A percentile compares a stretch with the other conserved stretches of the same genome.
These are phyloP conservation scores for Metacarcinus magister DNA, from an alignment of 2,888 invertebrate genomes.

Conservation along the genomic window DNA sequence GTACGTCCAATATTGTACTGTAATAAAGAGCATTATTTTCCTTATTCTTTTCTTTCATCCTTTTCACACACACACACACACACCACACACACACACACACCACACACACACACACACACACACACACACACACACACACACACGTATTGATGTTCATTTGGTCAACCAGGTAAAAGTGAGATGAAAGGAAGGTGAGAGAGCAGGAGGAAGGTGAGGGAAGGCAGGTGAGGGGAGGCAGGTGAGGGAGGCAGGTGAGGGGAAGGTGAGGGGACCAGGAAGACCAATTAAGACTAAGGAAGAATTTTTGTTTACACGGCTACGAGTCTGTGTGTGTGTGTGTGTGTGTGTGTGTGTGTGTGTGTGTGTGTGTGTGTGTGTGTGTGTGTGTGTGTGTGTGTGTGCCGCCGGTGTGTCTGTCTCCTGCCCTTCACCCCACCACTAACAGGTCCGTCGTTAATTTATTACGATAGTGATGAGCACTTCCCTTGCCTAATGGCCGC, in stretches of 20 bases:
- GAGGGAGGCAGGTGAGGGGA: not conserved
- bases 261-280: not conserved
- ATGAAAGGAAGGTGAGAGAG: no score
- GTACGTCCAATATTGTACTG: slow-evolving; percentile 39
- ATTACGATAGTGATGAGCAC: slow-evolving; percentile 16
- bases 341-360: slow-evolving; percentile 27
- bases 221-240: no score
- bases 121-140: no score
- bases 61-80: not conserved
- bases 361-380: slow-evolving; percentile 39
- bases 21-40: slow-evolving; percentile 33
- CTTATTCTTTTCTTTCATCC: not conserved
- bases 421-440: not conserved
- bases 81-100: no score
- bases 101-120: no score
- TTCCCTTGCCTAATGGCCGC: not conserved
- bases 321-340: not conserved
- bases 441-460: slow-evolving; percentile 4
- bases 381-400: slow-evolving; percentile 39
- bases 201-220: no score
- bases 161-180: no score
- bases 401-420: not conserved
- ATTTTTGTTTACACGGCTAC: not conserved
- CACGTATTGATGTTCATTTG: no score
- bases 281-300: no score